Conservation (phyloP, 2,888 invertebrate genomes). For the Strigamia transsilvanica region DNA sequence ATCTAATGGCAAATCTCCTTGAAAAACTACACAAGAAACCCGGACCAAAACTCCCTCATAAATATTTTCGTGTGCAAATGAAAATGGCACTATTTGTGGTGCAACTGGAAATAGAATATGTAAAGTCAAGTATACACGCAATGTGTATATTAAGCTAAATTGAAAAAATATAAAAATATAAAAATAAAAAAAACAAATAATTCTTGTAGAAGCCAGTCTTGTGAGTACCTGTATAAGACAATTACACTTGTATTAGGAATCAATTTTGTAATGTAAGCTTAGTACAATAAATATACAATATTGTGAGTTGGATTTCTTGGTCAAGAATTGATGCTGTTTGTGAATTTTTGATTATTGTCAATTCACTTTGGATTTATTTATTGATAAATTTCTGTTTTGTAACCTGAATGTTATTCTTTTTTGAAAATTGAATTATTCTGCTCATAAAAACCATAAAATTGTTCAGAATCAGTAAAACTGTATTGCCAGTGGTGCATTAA, state of each 20-base stretch:
- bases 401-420: too few relatives aligned
- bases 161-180: too few relatives aligned
- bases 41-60: constrained; percentile 64
- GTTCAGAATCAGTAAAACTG: too few relatives aligned
- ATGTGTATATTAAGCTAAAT: neutral
- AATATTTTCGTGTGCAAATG: constrained; percentile 61
- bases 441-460: too few relatives aligned
- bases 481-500: too few relatives aligned
- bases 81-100: constrained; percentile 65
- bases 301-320: neutral
- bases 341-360: constrained; percentile 74
- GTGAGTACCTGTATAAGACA: neutral
- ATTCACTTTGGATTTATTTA: neutral
- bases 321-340: constrained; percentile 61
- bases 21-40: constrained; percentile 66
- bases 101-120: constrained; percentile 61
- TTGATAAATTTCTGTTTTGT: neutral
- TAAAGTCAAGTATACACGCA: neutral
- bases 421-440: too few relatives aligned
- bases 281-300: neutral
- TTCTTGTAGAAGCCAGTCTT: constrained; percentile 50
- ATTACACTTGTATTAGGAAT: neutral
- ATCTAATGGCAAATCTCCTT: constrained; percentile 66
- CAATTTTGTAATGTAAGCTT: neutral
- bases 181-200: too few relatives aligned